Percentiles rank a stretch among this genome's conserved stretches.
Conservation (phyloP, 2,797 vertebrate genomes). For the Leptatherina wallacei region DNA sequence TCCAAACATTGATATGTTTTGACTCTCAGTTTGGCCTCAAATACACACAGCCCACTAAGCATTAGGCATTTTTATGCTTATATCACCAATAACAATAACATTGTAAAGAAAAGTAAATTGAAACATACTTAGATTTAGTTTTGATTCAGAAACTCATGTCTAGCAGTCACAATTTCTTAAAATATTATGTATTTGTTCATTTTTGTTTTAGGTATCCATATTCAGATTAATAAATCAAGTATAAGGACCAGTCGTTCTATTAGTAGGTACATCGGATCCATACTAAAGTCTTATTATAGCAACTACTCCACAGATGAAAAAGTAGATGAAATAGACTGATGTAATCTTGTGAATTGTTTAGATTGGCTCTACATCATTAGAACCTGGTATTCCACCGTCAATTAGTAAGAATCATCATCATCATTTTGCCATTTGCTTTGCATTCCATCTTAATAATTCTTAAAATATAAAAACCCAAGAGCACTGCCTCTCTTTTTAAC, state of each 20-base stretch:
- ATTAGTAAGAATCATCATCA: too few species aligned
- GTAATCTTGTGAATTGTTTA: background rate
- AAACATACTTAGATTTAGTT: background rate
- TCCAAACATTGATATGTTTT: background rate
- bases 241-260: background rate
- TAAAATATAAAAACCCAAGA: too few species aligned
- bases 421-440: too few species aligned
- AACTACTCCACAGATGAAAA: background rate
- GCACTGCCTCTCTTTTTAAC: too few species aligned
- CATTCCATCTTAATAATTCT: too few species aligned
- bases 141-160: background rate
- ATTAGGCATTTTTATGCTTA: background rate
- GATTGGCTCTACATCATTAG: background rate
- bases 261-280: background rate
- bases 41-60: background rate
- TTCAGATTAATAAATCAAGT: background rate
- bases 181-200: background rate
- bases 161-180: background rate
- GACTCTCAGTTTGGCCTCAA: background rate
- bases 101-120: background rate
- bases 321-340: background rate
- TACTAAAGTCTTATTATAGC: background rate
- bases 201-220: background rate
- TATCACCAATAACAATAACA: background rate
- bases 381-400: background rate